Percentiles rank a stretch among this genome's conserved stretches.
Evolutionary conservation across 2,888 invertebrate genomes (phyloP).

Genomic region (Petrolisthes cinctipes): DNA sequence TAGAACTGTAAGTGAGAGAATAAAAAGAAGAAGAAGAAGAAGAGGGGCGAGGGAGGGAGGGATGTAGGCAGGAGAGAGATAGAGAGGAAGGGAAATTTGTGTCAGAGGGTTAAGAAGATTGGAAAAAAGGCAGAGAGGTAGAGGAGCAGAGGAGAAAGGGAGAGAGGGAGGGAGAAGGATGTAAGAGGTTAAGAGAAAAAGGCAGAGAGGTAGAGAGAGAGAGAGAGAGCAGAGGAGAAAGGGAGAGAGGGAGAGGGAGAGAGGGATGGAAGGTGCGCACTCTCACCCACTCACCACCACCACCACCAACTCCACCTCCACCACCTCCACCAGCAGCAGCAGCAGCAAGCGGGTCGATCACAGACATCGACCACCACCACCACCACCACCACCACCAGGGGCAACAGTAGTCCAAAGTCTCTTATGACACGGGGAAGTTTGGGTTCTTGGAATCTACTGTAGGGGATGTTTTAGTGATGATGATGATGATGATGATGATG

Average conservation of each 20-base stretch:
- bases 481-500: no score
- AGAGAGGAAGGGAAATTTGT: background rate
- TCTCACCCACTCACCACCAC: no score
- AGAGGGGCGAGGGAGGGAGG: background rate
- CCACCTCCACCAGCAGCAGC: no score
- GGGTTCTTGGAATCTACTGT: no score
- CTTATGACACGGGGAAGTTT: no score
- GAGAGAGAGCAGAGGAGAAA: background rate
- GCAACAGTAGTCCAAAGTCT: no score
- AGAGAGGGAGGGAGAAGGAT: background rate
- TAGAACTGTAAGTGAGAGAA: background rate
- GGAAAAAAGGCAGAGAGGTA: background rate
- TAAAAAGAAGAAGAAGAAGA: background rate
- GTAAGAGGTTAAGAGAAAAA: background rate
- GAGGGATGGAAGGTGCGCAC: background rate
- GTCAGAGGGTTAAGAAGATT: background rate
- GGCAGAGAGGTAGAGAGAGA: background rate
- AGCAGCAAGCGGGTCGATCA: no score
- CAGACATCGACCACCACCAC: no score
- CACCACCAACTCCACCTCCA: no score
- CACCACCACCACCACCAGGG: no score
- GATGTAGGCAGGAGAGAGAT: background rate
- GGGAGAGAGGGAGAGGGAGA: background rate
- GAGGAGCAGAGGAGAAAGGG: background rate
- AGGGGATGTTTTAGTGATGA: no score